Evolutionary conservation across 2,888 invertebrate species (phyloP).

Genomic region (Eremobia ochroleuca): DNA sequence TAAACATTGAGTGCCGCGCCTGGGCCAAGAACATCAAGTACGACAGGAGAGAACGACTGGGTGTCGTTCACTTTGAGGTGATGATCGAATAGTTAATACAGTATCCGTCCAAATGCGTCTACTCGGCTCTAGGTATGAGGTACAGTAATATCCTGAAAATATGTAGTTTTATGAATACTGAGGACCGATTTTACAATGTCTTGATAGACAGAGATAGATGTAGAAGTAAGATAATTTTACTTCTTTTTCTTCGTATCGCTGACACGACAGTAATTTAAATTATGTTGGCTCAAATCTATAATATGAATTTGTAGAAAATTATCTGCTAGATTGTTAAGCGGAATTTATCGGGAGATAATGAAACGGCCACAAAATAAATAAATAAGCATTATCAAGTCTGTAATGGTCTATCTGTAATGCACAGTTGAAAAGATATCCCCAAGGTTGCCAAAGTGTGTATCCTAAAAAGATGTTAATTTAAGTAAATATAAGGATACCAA

Average conservation of each 20-base stretch:
- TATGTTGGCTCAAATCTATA: background rate
- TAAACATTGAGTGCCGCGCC: slow-evolving; percentile 96
- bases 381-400: background rate
- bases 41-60: slow-evolving; percentile 92
- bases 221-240: background rate
- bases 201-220: background rate
- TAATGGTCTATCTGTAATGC: background rate
- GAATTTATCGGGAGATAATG: background rate
- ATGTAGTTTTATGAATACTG: background rate
- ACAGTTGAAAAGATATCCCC: background rate
- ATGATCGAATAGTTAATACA: slow-evolving; percentile 87
- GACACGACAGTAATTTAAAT: background rate
- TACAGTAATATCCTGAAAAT: slow-evolving; percentile 26
- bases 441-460: background rate
- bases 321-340: background rate
- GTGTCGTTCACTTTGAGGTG: slow-evolving; percentile 92
- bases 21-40: slow-evolving; percentile 97
- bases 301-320: background rate
- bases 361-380: background rate
- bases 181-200: background rate
- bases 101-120: slow-evolving; percentile 42
- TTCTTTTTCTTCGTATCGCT: background rate
- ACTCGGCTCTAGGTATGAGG: slow-evolving; percentile 15
- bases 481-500: background rate
- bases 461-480: background rate